Evolutionary conservation across 2,888 invertebrate genomes (phyloP).

Genomic region (Brachynemurus nebulosus): DNA sequence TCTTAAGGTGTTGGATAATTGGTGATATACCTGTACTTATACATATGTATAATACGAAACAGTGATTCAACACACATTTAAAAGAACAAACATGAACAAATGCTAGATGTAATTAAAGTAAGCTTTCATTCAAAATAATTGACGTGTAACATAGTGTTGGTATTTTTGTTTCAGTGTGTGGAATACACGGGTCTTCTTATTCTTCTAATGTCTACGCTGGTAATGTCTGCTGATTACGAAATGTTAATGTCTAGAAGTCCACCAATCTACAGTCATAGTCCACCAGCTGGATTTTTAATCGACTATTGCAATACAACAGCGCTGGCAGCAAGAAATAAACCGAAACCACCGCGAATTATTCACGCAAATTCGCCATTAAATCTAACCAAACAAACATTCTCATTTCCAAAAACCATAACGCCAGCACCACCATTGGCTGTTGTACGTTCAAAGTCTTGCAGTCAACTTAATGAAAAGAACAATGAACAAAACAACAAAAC

Average conservation of each 20-base stretch:
- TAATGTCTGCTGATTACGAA: constrained; percentile 27
- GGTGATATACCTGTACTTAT: no score
- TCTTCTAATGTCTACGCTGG: constrained; percentile 25
- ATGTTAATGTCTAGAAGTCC: constrained; percentile 57
- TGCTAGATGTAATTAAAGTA: no score
- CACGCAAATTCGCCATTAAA: constrained; percentile 26
- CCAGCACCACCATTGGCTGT: no score
- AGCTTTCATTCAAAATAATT: not conserved
- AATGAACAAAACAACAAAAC: no score
- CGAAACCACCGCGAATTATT: constrained; percentile 25
- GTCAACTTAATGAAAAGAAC: no score
- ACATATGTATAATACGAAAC: no score
- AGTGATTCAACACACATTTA: no score
- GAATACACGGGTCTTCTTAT: no score
- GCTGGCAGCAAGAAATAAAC: constrained; percentile 11
- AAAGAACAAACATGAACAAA: no score
- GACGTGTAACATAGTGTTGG: not conserved
- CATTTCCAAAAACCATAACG: constrained; percentile 17
- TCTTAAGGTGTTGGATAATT: no score
- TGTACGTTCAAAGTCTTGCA: constrained; percentile 17
- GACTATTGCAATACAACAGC: constrained; percentile 34
- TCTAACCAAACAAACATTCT: constrained; percentile 10
- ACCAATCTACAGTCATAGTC: constrained; percentile 52
- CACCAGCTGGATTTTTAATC: constrained; percentile 47
- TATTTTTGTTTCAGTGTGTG: not conserved